Percentiles rank a stretch among this genome's conserved stretches.
These are phyloP conservation scores for Hedychridium roseum DNA, from an alignment of 2,888 invertebrate species.

Conservation along the genomic window DNA sequence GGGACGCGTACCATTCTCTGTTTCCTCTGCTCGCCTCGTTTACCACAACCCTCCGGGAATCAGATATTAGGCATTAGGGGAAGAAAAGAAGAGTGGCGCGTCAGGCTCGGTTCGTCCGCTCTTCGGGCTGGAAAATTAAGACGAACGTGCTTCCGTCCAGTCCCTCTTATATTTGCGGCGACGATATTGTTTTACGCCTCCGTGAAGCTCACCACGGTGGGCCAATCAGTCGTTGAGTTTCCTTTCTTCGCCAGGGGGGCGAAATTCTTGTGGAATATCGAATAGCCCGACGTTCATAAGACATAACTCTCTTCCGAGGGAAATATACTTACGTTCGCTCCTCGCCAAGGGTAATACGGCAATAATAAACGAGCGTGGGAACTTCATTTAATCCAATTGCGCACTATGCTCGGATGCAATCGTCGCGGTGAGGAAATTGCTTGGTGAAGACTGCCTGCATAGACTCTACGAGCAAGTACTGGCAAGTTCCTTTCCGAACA, in stretches of 20 bases:
- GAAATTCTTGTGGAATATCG: conserved; percentile 17
- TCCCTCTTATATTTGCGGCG: conserved; percentile 7
- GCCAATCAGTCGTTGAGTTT: conserved; percentile 30
- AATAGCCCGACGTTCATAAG: conserved; percentile 10
- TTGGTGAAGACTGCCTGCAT: too few species aligned
- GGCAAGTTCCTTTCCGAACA: too few species aligned
- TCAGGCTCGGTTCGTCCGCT: conserved; percentile 3
- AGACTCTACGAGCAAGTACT: too few species aligned
- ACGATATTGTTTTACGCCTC: conserved; percentile 39
- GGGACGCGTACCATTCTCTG: not conserved
- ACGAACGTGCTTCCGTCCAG: conserved; percentile 16
- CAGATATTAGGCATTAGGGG: conserved; percentile 23
- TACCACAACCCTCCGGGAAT: conserved; percentile 28
- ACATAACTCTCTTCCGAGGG: not conserved
- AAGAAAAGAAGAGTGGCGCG: not conserved
- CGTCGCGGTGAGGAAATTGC: too few species aligned
- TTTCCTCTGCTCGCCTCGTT: conserved; percentile 16
- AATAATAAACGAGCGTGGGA: too few species aligned
- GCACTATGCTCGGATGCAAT: too few species aligned
- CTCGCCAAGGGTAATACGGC: too few species aligned
- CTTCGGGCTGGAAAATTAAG: conserved; percentile 39
- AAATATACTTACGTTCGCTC: too few species aligned
- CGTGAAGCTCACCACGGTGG: conserved; percentile 17
- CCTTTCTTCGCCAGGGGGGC: conserved; percentile 20
- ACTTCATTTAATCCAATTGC: too few species aligned